Base-by-base conservation (phyloP, 2,797 vertebrate genomes). In the Gastrophryne carolinensis region DNA sequence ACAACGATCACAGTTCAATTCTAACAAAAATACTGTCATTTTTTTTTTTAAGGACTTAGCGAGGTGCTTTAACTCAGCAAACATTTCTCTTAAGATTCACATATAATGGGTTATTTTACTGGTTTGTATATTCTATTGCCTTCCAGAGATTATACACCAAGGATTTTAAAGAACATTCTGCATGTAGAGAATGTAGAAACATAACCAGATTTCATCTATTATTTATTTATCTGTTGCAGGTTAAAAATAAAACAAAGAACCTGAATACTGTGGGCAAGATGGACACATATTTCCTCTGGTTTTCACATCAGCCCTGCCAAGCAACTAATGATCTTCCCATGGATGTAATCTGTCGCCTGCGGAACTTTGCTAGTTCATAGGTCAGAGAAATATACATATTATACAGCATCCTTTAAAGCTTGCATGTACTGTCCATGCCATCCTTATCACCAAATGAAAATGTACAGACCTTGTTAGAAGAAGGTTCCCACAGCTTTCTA, bases 401-500 rank as follows among this genome's bases (percentile, higher is more conserved):
- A n/a, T n/a, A n/a, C n/a, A n/a, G n/a, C n/a, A n/a, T n/a, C n/a
- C n/a, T n/a, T n/a, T n/a, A 5, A n/a, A n/a, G 5, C 39, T 7
- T 44, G 39, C 17, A n/a, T 17, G 8, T n/a, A 44, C n/a, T 17
- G 1, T 3, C 4, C 13, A 15, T 44, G 15, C 39, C 39, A 44
- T 2, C 39, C 39, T 44, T 44, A 44, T 44, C 39, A 44, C 34
- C 8, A 39, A 30, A 11, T 17, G 32, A 61, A 37, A 35, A 27
- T 50, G 44, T 37, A 23, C 44, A 34, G 27, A 61, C 39, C 30
- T 15, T 17, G 44, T 35, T n/a, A 24, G 30, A n/a, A 29, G 34
- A 21, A 29, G n/a, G 13, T 57, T 73, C 61, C 61, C 72, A 73
- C 61, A 23, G 61, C 35, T 64, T 11, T 10, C 10, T 27, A 29